phyloP scores from a whole-genome alignment of 2,797 vertebrate genomes.

The Lateolabrax maculatus region DNA sequence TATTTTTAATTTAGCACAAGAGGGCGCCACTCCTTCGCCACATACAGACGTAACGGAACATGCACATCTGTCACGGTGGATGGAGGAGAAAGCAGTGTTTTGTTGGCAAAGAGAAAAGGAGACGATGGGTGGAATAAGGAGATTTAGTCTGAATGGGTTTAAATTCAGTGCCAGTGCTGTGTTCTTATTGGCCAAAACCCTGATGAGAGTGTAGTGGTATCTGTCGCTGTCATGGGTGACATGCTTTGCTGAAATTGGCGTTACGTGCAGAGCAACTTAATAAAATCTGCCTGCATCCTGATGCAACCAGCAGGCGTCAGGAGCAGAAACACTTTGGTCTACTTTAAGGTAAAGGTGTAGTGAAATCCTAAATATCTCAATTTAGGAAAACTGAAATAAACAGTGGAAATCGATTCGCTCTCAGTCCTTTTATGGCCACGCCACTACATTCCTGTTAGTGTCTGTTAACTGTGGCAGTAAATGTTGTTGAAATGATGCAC shows the following conservation, averaged over 20 bases:
- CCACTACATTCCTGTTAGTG: not conserved
- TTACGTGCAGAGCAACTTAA: not conserved
- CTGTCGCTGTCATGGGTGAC: not conserved
- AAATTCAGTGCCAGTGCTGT: not conserved
- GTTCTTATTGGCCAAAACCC: not conserved
- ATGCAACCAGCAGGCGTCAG: not conserved
- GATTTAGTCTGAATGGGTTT: slow-evolving; percentile 8
- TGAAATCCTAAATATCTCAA: not conserved
- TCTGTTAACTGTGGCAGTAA: not conserved
- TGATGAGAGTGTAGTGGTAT: not conserved
- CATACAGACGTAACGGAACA: not conserved
- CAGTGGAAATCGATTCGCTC: not conserved
- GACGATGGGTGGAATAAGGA: slow-evolving; percentile 12
- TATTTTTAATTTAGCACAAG: slow-evolving; percentile 3
- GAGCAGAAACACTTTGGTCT: not conserved
- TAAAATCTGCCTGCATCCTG: not conserved
- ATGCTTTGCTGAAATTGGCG: not conserved
- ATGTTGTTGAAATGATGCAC: not conserved
- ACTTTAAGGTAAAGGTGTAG: not conserved
- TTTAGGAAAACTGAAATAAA: not conserved
- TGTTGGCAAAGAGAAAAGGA: slow-evolving; percentile 14
- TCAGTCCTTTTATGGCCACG: not conserved
- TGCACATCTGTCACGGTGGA: slow-evolving; percentile 1
- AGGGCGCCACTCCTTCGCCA: not conserved
- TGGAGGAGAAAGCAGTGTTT: slow-evolving; percentile 4